These are phyloP conservation scores for Willisornis vidua DNA, from an alignment of 2,113 vertebrate genomes.

Conservation along the genomic window DNA sequence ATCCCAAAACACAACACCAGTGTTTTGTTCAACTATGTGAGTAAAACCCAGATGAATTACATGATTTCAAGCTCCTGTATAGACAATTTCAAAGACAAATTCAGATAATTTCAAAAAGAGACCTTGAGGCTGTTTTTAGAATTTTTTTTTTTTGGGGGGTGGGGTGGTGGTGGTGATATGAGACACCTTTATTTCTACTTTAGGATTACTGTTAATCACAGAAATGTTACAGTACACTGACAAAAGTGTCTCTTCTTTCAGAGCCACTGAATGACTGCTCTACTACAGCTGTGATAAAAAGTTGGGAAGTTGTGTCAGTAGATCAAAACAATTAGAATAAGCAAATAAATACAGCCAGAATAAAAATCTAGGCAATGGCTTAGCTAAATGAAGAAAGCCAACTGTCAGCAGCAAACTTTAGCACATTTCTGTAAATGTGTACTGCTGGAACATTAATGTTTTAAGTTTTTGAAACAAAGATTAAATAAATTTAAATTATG, in stretches of 20 bases:
- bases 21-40: not conserved
- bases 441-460: not conserved
- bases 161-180: too few species aligned
- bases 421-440: not conserved
- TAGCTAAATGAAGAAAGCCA: conserved; percentile 11
- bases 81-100: not conserved
- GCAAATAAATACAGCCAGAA: conserved; percentile 45
- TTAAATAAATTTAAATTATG: conserved; percentile 3
- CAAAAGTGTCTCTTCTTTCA: not conserved
- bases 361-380: conserved; percentile 5
- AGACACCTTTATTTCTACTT: not conserved
- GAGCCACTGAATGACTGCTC: not conserved
- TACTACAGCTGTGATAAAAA: not conserved
- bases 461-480: conserved; percentile 33
- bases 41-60: not conserved
- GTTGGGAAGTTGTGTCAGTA: conserved; percentile 1
- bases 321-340: conserved; percentile 5
- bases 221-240: not conserved
- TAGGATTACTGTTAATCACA: not conserved
- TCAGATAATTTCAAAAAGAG: not conserved
- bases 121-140: not conserved
- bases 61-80: not conserved
- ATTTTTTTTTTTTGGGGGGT: not conserved
- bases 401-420: conserved; percentile 26
- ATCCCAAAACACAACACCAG: not conserved